A percentile compares a stretch with the other conserved stretches of the same genome.
Evolutionary conservation across 2,888 invertebrate species (phyloP).

Genomic region (Apodemia hepburni): DNA sequence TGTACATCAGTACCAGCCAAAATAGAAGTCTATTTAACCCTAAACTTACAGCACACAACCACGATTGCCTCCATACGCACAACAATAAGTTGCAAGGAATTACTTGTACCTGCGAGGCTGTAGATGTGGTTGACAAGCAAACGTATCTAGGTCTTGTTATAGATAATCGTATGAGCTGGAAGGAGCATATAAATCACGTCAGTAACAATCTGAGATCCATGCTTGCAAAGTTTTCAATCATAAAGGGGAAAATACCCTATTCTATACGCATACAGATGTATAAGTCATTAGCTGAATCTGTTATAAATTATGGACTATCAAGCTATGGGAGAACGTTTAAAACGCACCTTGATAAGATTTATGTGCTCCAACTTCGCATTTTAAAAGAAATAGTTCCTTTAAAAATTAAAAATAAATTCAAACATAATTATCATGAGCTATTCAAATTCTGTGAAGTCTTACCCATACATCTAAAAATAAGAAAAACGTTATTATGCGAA

Average conservation of each 20-base stretch:
- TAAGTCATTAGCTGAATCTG: background rate
- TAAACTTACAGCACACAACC: background rate
- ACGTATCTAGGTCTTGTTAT: background rate
- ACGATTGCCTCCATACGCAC: background rate
- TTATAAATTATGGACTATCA: too few species aligned
- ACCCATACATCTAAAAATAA: constrained; percentile 8
- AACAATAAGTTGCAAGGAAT: background rate
- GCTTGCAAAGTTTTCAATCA: background rate
- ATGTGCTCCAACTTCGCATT: background rate
- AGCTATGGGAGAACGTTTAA: background rate
- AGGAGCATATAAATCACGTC: background rate
- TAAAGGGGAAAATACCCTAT: background rate
- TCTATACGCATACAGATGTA: background rate
- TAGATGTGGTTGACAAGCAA: background rate
- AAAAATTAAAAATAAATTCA: constrained; percentile 13
- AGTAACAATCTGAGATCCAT: background rate
- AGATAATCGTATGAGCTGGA: background rate
- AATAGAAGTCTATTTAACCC: background rate
- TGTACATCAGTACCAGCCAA: background rate
- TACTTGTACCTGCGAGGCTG: background rate
- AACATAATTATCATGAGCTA: background rate
- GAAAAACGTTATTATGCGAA: background rate
- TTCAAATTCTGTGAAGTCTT: constrained; percentile 1
- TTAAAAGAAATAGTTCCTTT: background rate
- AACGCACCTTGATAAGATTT: background rate